These are phyloP conservation scores for Halictus rubicundus DNA, from an alignment of 1,140 invertebrate genomes.

Conservation along the genomic window DNA sequence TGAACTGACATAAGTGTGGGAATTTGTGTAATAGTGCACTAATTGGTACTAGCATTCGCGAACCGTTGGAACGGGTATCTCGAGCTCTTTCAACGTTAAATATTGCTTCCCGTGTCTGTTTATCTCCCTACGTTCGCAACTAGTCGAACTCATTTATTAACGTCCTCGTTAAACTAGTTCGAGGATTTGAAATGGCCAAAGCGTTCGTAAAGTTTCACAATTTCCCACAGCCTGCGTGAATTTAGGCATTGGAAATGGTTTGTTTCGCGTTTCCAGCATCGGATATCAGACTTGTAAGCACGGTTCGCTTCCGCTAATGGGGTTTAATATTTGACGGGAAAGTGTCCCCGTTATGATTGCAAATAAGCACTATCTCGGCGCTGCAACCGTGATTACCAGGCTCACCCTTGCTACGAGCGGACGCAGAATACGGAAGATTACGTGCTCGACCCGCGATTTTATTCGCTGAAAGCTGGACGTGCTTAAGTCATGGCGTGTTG, in stretches of 20 bases:
- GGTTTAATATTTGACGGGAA: conserved; percentile 35
- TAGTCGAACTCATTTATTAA: conserved; percentile 1
- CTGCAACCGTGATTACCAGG: conserved; percentile 18
- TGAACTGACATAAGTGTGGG: too few relatives aligned
- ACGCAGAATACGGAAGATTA: conserved; percentile 30
- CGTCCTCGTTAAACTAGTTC: not conserved
- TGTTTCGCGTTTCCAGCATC: not conserved
- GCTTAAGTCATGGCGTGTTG: conserved; percentile 19
- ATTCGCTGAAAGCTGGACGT: conserved; percentile 42
- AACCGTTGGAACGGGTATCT: not conserved
- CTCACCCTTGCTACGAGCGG: conserved; percentile 6
- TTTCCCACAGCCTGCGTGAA: not conserved
- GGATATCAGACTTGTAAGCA: not conserved
- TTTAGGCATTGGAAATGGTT: not conserved
- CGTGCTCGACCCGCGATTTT: conserved; percentile 30
- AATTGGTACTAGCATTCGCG: too few relatives aligned
- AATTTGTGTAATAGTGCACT: too few relatives aligned
- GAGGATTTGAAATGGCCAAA: not conserved
- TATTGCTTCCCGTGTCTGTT: not conserved
- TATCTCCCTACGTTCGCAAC: not conserved
- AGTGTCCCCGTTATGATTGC: conserved; percentile 57
- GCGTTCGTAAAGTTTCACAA: not conserved
- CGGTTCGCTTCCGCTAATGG: not conserved
- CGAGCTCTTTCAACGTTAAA: not conserved
- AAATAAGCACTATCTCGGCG: conserved; percentile 41